phyloP scores from a whole-genome alignment of 2,888 invertebrate genomes.

The Temnothorax rugatulus region DNA sequence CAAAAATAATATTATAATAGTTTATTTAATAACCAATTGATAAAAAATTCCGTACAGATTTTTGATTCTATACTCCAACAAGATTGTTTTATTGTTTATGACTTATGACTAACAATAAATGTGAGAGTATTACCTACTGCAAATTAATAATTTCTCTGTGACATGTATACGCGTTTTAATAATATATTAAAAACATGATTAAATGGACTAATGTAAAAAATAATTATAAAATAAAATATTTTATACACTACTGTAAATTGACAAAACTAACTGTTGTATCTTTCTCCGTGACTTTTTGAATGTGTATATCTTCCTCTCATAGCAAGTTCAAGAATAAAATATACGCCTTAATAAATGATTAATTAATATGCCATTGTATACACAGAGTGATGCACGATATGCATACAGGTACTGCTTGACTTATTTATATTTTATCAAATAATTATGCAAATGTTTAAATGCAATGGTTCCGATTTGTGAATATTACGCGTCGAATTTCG shows the following conservation, averaged over 20 bases:
- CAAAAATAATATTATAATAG: slow-evolving; percentile 6
- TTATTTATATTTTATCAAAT: neutral
- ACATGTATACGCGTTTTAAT: neutral
- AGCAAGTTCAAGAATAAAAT: neutral
- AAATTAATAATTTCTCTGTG: neutral
- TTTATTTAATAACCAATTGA: neutral
- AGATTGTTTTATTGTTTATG: neutral
- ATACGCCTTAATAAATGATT: neutral
- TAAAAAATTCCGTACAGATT: neutral
- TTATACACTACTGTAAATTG: neutral
- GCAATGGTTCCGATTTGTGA: neutral
- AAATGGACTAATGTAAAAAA: neutral
- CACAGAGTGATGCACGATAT: neutral
- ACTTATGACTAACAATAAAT: no score
- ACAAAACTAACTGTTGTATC: neutral
- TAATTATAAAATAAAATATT: neutral
- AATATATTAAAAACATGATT: neutral
- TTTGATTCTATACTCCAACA: no score
- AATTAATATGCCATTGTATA: slow-evolving; percentile 3
- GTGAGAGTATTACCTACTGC: neutral
- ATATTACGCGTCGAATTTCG: slow-evolving; percentile 22
- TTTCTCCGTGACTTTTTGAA: neutral
- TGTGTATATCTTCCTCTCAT: neutral
- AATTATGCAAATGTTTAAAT: slow-evolving; percentile 2
- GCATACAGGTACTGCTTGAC: neutral